A percentile compares a stretch with the other conserved stretches of the same genome.
These are phyloP conservation scores for Diplosoma virens DNA, from an alignment of 23 tunicate species.

Conservation along the genomic window DNA sequence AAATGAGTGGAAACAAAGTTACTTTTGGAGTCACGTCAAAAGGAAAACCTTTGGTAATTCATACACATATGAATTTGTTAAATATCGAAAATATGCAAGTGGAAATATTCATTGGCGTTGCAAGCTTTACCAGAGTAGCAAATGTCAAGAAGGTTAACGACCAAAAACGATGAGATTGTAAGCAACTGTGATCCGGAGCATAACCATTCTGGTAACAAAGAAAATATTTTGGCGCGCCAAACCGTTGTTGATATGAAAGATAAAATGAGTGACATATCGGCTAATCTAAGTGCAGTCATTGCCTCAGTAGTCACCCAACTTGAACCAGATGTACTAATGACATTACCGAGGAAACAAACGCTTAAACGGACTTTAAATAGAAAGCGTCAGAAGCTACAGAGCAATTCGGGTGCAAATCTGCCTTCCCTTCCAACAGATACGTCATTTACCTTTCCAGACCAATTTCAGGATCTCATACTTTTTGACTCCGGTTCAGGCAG, in stretches of 20 bases:
- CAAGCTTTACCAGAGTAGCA: conserved; percentile 27
- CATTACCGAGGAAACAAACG: conserved; percentile 37
- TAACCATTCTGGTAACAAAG: conserved; percentile 30
- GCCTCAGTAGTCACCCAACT: conserved; percentile 35
- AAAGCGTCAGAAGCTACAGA: conserved; percentile 32
- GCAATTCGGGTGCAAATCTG: conserved; percentile 22
- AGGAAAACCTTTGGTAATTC: conserved; percentile 37
- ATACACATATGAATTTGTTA: conserved; percentile 32
- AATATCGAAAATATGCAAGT: conserved; percentile 34
- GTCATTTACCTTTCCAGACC: background rate
- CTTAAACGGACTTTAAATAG: conserved; percentile 31
- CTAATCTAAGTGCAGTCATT: conserved; percentile 37
- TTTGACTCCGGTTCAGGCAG: no score
- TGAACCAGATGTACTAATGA: conserved; percentile 44
- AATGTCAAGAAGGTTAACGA: conserved; percentile 20
- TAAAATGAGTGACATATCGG: conserved; percentile 31
- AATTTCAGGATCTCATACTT: background rate
- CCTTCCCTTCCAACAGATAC: conserved; percentile 4
- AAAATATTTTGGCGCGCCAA: conserved; percentile 46
- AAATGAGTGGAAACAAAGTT: conserved; percentile 35
- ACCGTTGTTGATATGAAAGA: conserved; percentile 43
- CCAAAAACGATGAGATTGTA: conserved; percentile 8
- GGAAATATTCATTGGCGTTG: conserved; percentile 38
- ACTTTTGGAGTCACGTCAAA: conserved; percentile 39
- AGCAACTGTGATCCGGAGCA: conserved; percentile 29